Conservation (phyloP, 2,797 vertebrate genomes). For the Pogonophryne albipinna region DNA sequence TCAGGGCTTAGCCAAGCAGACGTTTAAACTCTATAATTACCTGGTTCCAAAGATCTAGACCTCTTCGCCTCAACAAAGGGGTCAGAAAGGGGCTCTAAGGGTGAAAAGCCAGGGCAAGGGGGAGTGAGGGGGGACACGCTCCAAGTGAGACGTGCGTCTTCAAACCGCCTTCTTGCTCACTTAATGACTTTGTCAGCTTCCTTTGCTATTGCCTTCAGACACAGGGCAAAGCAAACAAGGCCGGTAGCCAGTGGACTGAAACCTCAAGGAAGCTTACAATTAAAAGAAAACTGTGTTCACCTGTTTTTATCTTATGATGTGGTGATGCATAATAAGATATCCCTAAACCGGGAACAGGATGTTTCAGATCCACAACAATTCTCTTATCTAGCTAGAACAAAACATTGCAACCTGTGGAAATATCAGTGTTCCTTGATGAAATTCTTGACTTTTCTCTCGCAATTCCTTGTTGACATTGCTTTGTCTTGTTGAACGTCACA, state of each 20-base stretch:
- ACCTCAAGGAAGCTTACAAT: conserved; percentile 8
- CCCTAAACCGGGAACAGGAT: conserved; percentile 10
- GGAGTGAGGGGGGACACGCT: conserved; percentile 49
- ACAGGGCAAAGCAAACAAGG: conserved; percentile 43
- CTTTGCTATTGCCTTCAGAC: conserved; percentile 35
- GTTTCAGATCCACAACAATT: conserved; percentile 26
- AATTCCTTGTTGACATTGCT: conserved; percentile 33
- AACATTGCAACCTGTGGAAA: conserved; percentile 35
- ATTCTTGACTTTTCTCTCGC: conserved; percentile 42
- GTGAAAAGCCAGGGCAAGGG: conserved; percentile 72
- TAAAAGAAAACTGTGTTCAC: not conserved
- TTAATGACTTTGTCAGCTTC: conserved; percentile 74
- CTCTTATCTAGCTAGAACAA: conserved; percentile 34
- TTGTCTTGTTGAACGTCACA: conserved; percentile 33
- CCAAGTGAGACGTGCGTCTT: conserved; percentile 69
- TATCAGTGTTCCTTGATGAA: conserved; percentile 16
- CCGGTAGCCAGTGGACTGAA: not conserved
- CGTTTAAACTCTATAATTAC: conserved; percentile 84
- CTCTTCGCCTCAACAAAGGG: conserved; percentile 74
- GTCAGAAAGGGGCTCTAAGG: conserved; percentile 70
- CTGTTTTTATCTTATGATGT: conserved; percentile 19
- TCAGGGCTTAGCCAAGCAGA: conserved; percentile 77
- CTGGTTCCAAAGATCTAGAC: conserved; percentile 72
- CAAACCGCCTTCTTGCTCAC: conserved; percentile 73
- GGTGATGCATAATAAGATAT: conserved; percentile 16